Percentiles rank a stretch among this genome's conserved stretches.
These are phyloP conservation scores for Noctua fimbriata DNA, from an alignment of 2,888 invertebrate genomes.

Conservation along the genomic window DNA sequence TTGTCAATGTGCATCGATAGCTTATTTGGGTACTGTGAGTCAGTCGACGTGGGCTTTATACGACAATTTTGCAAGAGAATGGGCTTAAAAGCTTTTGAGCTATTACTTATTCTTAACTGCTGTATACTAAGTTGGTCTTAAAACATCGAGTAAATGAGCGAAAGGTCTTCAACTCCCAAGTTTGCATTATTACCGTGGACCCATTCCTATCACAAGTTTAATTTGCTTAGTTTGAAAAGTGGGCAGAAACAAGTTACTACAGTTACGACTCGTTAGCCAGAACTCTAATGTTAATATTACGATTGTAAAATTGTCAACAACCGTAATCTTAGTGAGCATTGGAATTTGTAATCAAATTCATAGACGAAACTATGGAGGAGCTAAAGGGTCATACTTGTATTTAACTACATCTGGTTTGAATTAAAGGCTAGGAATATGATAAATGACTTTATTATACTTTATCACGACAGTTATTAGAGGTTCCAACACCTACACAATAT, in stretches of 20 bases:
- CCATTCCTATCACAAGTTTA: not conserved
- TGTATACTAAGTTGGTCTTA: not conserved
- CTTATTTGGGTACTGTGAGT: constrained; percentile 55
- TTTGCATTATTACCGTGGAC: not conserved
- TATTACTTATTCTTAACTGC: constrained; percentile 26
- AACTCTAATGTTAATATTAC: not conserved
- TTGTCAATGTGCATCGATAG: constrained; percentile 58
- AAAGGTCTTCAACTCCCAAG: not conserved
- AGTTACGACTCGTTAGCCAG: not conserved
- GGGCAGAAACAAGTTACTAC: not conserved
- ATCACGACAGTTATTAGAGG: not conserved
- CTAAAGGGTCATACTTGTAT: no score
- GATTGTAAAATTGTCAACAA: not conserved
- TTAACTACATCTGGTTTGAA: not conserved
- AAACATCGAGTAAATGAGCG: not conserved
- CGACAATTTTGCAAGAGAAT: constrained; percentile 48
- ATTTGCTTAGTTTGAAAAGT: not conserved
- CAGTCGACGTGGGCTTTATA: constrained; percentile 52
- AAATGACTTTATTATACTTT: constrained; percentile 21
- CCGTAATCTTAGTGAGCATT: not conserved
- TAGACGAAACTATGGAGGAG: no score
- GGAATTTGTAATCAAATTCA: not conserved
- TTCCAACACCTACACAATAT: not conserved
- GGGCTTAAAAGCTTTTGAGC: constrained; percentile 9
- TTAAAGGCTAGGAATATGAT: not conserved